These are phyloP conservation scores for Hypsibius dujardini DNA, from an alignment of 1,140 invertebrate genomes.

Conservation along the genomic window DNA sequence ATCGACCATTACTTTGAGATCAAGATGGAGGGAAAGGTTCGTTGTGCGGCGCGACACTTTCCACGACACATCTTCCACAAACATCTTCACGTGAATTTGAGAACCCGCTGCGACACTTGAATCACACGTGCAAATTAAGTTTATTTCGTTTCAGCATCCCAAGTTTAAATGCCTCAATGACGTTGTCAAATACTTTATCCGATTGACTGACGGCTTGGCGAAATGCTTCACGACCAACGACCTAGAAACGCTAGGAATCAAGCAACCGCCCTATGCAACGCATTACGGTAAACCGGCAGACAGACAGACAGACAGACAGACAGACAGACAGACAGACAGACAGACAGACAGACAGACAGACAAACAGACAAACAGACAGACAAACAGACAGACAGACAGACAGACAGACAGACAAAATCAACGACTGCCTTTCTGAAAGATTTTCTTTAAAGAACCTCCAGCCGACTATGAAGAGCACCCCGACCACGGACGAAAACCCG, in stretches of 20 bases:
- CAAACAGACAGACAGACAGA: background rate
- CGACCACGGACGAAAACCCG: background rate
- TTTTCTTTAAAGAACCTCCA: background rate
- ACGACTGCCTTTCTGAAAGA: background rate
- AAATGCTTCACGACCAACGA: constrained; percentile 12
- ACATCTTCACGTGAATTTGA: constrained; percentile 5
- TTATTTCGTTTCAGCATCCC: constrained; percentile 10
- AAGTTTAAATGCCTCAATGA: constrained; percentile 12
- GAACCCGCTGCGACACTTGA: background rate
- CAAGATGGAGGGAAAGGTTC: constrained; percentile 11
- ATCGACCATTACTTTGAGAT: background rate
- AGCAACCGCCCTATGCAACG: constrained; percentile 8
- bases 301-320: background rate
- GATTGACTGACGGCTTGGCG: constrained; percentile 7
- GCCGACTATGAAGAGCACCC: background rate
- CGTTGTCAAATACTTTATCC: constrained; percentile 10
- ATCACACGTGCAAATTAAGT: background rate
- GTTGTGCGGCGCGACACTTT: too few species aligned
- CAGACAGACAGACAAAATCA: background rate
- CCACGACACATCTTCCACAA: too few species aligned
- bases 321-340: background rate
- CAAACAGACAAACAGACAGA: background rate
- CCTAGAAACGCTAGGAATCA: constrained; percentile 3
- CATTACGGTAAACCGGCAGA: background rate
- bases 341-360: background rate